phyloP scores from a whole-genome alignment of 1,140 invertebrate genomes.

The Aradophagus sp. region DNA sequence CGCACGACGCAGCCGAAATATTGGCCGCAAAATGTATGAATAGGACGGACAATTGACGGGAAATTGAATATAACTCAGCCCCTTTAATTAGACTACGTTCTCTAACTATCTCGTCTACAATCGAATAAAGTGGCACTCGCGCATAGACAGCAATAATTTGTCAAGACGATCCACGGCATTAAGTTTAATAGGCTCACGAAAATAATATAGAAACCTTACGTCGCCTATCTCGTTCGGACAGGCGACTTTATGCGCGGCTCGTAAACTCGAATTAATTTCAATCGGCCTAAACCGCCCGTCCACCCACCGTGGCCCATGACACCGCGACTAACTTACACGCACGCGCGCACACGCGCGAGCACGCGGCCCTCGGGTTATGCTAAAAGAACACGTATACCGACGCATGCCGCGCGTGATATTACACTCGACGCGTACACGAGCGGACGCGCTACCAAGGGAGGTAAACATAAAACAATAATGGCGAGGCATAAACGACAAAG shows the following conservation, averaged over 20 bases:
- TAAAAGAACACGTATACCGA: slow-evolving; percentile 18
- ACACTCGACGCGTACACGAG: slow-evolving; percentile 27
- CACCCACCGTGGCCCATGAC: slow-evolving; percentile 41
- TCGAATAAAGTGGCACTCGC: slow-evolving; percentile 17
- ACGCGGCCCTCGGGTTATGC: slow-evolving; percentile 7
- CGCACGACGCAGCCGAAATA: no score
- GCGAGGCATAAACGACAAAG: slow-evolving; percentile 74
- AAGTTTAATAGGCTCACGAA: slow-evolving; percentile 45
- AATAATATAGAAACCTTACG: slow-evolving; percentile 50
- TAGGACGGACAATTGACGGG: no score
- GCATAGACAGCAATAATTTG: slow-evolving; percentile 35
- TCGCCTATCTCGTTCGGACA: slow-evolving; percentile 39
- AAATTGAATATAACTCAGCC: no score
- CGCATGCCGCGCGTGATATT: slow-evolving; percentile 15
- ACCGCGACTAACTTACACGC: slow-evolving; percentile 21
- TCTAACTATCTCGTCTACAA: slow-evolving; percentile 8
- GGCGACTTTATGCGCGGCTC: slow-evolving; percentile 54
- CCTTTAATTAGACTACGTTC: slow-evolving; percentile 10
- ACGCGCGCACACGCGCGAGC: slow-evolving; percentile 4
- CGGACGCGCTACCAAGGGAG: slow-evolving; percentile 57
- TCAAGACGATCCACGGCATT: slow-evolving; percentile 25
- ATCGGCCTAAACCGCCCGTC: slow-evolving; percentile 64
- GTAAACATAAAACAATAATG: slow-evolving; percentile 76
- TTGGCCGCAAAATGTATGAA: no score
- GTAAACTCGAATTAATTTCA: slow-evolving; percentile 74